A percentile compares a stretch with the other conserved stretches of the same genome.
Evolutionary conservation across 2,888 invertebrate genomes (phyloP).

Genomic region (Hemicrepidius hirtus): DNA sequence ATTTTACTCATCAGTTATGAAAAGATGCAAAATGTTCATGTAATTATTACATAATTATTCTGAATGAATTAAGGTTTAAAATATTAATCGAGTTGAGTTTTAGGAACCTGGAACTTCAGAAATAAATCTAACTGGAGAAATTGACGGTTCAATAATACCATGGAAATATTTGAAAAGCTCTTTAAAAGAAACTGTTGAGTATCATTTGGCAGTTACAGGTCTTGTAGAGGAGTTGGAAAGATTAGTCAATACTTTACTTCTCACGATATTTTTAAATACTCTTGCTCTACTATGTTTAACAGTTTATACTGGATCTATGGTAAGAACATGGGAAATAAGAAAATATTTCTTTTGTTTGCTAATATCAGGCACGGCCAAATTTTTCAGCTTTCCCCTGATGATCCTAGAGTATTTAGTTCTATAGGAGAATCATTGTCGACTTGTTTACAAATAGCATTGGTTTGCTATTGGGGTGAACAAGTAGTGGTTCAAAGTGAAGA

Average conservation of each 20-base stretch:
- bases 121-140: too few species aligned
- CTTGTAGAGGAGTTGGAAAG: constrained; percentile 43
- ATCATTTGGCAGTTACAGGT: constrained; percentile 44
- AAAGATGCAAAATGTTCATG: too few species aligned
- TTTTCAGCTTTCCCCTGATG: too few species aligned
- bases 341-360: too few species aligned
- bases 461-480: constrained; percentile 31
- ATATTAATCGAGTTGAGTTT: too few species aligned
- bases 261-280: constrained; percentile 23
- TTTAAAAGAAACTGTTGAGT: constrained; percentile 29
- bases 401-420: too few species aligned
- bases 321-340: too few species aligned
- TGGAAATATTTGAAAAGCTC: constrained; percentile 16
- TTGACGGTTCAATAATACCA: neutral
- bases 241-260: constrained; percentile 40
- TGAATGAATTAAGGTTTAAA: too few species aligned
- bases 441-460: constrained; percentile 9
- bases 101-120: too few species aligned
- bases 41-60: too few species aligned
- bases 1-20: too few species aligned
- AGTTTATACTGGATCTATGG: constrained; percentile 10
- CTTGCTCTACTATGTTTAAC: constrained; percentile 15
- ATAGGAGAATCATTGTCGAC: neutral
- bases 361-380: too few species aligned
- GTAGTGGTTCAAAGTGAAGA: constrained; percentile 8